phyloP scores from a whole-genome alignment of 2,888 invertebrate genomes.

The Hydriomena furcata region DNA sequence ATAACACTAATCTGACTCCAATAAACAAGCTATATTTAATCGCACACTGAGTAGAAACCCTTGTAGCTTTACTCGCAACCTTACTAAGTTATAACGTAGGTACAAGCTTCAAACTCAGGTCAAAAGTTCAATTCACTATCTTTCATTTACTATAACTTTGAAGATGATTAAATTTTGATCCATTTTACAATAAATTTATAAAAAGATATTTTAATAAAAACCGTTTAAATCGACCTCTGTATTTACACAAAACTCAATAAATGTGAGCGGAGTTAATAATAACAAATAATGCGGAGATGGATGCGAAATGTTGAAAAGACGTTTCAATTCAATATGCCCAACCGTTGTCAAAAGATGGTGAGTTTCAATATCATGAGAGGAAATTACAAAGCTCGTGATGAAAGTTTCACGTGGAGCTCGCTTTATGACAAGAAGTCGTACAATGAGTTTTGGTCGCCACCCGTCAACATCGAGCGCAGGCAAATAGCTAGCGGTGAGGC shows the following conservation, averaged over 20 bases:
- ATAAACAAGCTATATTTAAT: background rate
- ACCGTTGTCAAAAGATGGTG: constrained; percentile 51
- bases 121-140: background rate
- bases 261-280: constrained; percentile 32
- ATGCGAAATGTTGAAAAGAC: constrained; percentile 43
- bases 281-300: constrained; percentile 16
- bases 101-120: constrained; percentile 5
- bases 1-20: background rate
- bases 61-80: background rate
- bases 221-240: constrained; percentile 30
- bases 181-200: constrained; percentile 14
- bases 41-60: background rate
- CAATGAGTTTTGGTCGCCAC: constrained; percentile 71
- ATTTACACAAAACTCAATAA: constrained; percentile 39
- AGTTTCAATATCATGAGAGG: constrained; percentile 59
- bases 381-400: constrained; percentile 61
- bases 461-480: constrained; percentile 66
- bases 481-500: constrained; percentile 74
- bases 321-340: constrained; percentile 44
- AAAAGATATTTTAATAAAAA: constrained; percentile 27
- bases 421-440: constrained; percentile 69
- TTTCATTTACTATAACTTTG: background rate
- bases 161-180: constrained; percentile 3
- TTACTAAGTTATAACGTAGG: background rate
- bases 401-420: constrained; percentile 60